Percentiles rank a stretch among this genome's conserved stretches.
Evolutionary conservation across 2,797 vertebrate species (phyloP).

Genomic region (Gorsachius magnificus): DNA sequence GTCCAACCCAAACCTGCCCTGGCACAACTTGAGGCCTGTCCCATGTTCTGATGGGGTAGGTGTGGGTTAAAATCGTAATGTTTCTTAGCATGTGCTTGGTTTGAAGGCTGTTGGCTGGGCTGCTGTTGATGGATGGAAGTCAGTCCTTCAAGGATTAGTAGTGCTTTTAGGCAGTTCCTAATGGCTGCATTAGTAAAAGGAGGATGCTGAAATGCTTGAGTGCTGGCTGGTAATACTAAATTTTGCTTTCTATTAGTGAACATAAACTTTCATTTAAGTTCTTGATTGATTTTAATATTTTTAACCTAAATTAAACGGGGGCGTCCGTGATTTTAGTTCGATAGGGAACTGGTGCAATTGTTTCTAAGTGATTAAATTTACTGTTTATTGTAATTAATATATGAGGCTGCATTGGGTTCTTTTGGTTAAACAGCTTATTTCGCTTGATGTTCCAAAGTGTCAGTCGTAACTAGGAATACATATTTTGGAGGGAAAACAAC

Average conservation of each 20-base stretch:
- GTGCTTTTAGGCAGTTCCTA: neutral
- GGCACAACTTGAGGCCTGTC: neutral
- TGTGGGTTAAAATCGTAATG: neutral
- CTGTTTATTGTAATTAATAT: neutral
- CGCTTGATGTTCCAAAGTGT: neutral
- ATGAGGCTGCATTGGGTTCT: neutral
- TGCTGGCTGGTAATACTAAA: neutral
- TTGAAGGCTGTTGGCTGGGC: too few species aligned
- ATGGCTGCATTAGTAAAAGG: neutral
- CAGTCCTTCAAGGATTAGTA: neutral
- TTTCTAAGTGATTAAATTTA: neutral
- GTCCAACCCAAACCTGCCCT: too few species aligned
- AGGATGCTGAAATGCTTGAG: neutral
- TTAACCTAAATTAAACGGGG: neutral
- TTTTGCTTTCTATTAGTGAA: neutral
- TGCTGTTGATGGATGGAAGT: neutral
- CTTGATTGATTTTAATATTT: neutral
- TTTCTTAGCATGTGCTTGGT: neutral
- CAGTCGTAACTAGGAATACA: neutral
- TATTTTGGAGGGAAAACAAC: neutral
- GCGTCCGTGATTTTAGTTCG: neutral
- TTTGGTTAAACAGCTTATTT: neutral
- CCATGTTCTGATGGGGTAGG: neutral
- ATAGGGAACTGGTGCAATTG: neutral
- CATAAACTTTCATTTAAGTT: neutral